Base-by-base conservation (phyloP, 2,797 vertebrate genomes). In the Choloepus didactylus region DNA sequence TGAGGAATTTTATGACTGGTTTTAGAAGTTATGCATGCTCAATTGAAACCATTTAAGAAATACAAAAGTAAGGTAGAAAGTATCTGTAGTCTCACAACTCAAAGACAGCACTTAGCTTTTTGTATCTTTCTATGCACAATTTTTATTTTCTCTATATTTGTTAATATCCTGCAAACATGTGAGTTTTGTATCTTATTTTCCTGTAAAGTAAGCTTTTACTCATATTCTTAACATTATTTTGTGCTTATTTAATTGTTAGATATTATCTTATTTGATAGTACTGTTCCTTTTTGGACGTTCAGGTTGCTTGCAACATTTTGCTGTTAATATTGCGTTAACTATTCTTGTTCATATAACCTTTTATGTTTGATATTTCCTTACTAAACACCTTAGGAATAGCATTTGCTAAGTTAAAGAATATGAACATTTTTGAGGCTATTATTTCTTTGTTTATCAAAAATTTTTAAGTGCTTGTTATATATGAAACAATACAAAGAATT, bases 371-470 rank as follows among this genome's bases (percentile, higher is more conserved):
- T 88, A 54, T 46, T 93, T 91, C 38, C 29, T 93, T 72, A 56
- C 67, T 60, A 69, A 88, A 93, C 25, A 89, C 46, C 9, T 83
- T 51, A 75, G 49, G 91, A 80, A 27, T 46, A 87, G 51, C 88
- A 83, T 95, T 92, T 95, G 19, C 75, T 84, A 67, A 93, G 60
- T 92, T 81, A 73, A 92, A 70, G 77, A 93, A 29, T 56, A 69
- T 10, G n/a, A 67, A 44, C 46, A 4, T 90, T 83, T 81, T 75
- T 82, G 60, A 87, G 60, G 4, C 29, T 62, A 25, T 46, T 91
- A 72, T 70, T 62, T 92, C 27, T 89, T 18, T 93, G 44, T 79
- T 70, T 90, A 76, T 92, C 31, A 89, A 60, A 76, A 84, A 62
- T 41, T 88, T 72, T 86, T 92, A 89, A 79, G 64, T 92, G 46